These are phyloP conservation scores for Agelas oroides DNA, from an alignment of 37 sponge, comb jelly and placozoan species.

Conservation along the genomic window DNA sequence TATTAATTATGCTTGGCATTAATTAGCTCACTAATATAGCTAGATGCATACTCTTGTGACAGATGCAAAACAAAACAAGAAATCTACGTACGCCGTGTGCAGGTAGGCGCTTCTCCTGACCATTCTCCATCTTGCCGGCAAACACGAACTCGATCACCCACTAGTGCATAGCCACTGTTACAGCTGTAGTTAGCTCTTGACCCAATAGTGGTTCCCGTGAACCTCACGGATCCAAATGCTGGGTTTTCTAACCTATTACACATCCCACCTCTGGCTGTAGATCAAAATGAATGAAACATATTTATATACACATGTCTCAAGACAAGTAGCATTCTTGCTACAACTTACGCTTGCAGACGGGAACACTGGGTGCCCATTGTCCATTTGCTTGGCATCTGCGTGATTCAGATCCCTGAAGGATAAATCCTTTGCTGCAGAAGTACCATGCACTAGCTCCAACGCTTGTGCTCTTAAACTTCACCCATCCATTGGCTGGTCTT, in stretches of 20 bases:
- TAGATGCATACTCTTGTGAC: too few species aligned
- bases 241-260: conserved; percentile 49
- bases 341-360: conserved; percentile 51
- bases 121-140: conserved; percentile 16
- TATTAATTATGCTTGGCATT: too few species aligned
- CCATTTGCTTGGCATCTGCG: conserved; percentile 48
- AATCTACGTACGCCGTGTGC: too few species aligned
- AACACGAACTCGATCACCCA: background rate
- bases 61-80: too few species aligned
- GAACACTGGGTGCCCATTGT: conserved; percentile 18
- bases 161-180: conserved; percentile 18
- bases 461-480: conserved; percentile 9
- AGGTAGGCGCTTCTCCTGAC: conserved; percentile 8
- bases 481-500: conserved; percentile 42
- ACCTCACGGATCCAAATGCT: conserved; percentile 39
- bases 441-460: conserved; percentile 29
- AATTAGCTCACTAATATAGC: too few species aligned
- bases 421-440: conserved; percentile 45
- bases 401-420: conserved; percentile 6
- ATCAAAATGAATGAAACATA: too few species aligned
- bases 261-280: conserved; percentile 9
- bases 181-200: conserved; percentile 43
- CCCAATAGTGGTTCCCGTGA: conserved; percentile 43
- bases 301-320: too few species aligned
- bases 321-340: too few species aligned